Evolutionary conservation across 2,888 invertebrate species (phyloP), one percentile per base, ranked within the genome.

Genomic region (Orthosia gracilis): DNA sequence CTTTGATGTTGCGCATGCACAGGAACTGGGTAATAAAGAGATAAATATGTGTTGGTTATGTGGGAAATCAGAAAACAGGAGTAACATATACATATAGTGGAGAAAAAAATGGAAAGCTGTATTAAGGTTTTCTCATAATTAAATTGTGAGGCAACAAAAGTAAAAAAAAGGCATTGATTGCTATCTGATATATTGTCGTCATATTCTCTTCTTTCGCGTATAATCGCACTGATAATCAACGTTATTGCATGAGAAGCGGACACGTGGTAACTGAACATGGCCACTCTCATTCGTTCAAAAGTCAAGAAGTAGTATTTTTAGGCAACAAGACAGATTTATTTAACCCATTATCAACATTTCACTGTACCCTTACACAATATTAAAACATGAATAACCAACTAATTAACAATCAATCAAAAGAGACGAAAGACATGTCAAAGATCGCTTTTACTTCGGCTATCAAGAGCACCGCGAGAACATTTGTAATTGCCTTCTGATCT

Each of bases 1-100:
- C 97, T 91, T 98, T 98, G 88, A 99, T 99, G 95, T 99, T 99
- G 90, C 99, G 98, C 95, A 99, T 97, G 95, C 99, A 99, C 89
- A 99, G 97, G 94, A 99, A 99, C 99, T 99, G 97, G 64, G 76
- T 65, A 82, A 73, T n/a, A n/a, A 87, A 86, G 66, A 69, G 4
- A 45, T 47, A 47, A 21, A 65, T 11, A 40, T 55, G 11, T 15
- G 21, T 57, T 55, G 15, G 31, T 40, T 76, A 21, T 2, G 12
- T 26, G 3, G 23, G 15, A 21, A 26, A 3, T 40, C 3, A 15
- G 5, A 31, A 31, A 47, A 18, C 31, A 18, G 12, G 15, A 7
- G 15, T 57, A 21, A 40, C 40, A 40, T 9, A 31, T 31, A 31
- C 18, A 31, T 1, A 47, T n/a, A 55, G 5, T 11, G 18, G 3